These are phyloP conservation scores for Gari tellinella DNA, from an alignment of 2,888 invertebrate genomes.

Conservation along the genomic window DNA sequence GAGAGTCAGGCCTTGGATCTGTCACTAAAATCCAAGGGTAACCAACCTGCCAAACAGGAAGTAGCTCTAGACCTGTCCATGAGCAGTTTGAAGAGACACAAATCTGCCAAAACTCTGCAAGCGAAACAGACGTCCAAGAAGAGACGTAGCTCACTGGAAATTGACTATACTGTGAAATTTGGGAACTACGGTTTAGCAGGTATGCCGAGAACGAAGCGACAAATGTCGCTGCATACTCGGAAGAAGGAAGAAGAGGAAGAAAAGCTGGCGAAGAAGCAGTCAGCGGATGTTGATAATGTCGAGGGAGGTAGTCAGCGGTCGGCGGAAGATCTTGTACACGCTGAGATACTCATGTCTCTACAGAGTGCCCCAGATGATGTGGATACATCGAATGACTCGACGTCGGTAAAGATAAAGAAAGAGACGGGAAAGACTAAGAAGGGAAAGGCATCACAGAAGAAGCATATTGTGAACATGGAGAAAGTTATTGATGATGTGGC, in stretches of 20 bases:
- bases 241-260: constrained; percentile 52
- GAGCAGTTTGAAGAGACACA: constrained; percentile 19
- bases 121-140: constrained; percentile 22
- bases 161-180: constrained; percentile 47
- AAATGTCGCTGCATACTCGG: constrained; percentile 35
- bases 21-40: constrained; percentile 14
- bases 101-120: constrained; percentile 11
- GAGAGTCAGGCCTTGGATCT: constrained; percentile 51
- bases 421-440: constrained; percentile 6
- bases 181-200: constrained; percentile 50
- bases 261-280: constrained; percentile 13
- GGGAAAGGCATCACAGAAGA: constrained; percentile 1
- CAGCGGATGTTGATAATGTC: constrained; percentile 6
- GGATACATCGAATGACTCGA: constrained; percentile 6
- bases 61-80: constrained; percentile 45
- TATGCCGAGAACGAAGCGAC: constrained; percentile 47
- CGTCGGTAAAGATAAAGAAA: constrained; percentile 6
- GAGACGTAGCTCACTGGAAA: constrained; percentile 30
- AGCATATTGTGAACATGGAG: constrained; percentile 1
- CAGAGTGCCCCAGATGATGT: constrained; percentile 45
- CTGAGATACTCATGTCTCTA: constrained; percentile 54
- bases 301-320: constrained; percentile 48
- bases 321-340: constrained; percentile 58
- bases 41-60: constrained; percentile 12
- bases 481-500: constrained; percentile 26